These are phyloP conservation scores for Poecilia velifera DNA, from an alignment of 2,797 vertebrate species.

Conservation along the genomic window DNA sequence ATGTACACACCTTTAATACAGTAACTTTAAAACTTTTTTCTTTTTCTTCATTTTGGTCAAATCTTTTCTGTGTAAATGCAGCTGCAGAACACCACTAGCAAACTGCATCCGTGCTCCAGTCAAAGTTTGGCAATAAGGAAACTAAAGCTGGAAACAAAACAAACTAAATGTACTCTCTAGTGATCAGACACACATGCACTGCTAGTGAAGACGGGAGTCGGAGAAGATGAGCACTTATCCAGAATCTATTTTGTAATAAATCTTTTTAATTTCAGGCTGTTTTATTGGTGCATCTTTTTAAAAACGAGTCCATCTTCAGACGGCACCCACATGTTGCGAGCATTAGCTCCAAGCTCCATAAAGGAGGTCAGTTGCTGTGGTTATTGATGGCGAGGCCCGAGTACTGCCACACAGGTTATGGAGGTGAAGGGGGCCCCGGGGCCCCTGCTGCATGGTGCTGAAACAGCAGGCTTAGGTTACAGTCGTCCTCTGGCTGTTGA, in stretches of 20 bases:
- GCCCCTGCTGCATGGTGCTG: conserved; percentile 85
- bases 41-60: not conserved
- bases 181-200: not conserved
- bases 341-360: conserved; percentile 48
- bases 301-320: not conserved
- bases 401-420: conserved; percentile 62
- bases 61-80: not conserved
- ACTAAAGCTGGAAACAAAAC: not conserved
- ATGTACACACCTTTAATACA: not conserved
- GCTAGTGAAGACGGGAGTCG: not conserved
- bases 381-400: conserved; percentile 78
- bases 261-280: not conserved
- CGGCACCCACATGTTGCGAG: conserved; percentile 37
- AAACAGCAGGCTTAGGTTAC: conserved; percentile 90
- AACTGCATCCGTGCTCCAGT: not conserved
- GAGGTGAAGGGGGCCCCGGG: conserved; percentile 80
- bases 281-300: conserved; percentile 1
- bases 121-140: not conserved
- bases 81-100: not conserved
- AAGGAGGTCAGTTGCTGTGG: conserved; percentile 56
- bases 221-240: not conserved
- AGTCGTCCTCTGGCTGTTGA: conserved; percentile 60
- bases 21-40: not conserved
- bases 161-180: not conserved
- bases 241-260: not conserved